Percentiles rank a stretch among this genome's conserved stretches.
These are phyloP conservation scores for Hypsopygia costalis DNA, from an alignment of 2,888 invertebrate species.

Conservation along the genomic window DNA sequence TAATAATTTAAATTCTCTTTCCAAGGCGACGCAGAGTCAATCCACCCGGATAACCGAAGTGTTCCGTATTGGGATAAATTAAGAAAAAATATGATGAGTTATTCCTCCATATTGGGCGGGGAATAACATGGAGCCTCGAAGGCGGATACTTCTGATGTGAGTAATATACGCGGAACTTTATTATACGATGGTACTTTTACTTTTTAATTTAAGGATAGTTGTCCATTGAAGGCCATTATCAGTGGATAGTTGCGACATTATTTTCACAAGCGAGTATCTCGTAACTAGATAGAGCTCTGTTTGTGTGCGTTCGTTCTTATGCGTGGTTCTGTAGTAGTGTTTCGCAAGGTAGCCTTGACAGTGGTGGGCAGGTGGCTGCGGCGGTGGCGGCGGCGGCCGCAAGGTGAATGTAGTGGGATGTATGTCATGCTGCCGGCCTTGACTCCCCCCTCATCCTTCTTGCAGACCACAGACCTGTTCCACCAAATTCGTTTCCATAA, in stretches of 20 bases:
- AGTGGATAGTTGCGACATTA: constrained; percentile 44
- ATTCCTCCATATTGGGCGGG: constrained; percentile 15
- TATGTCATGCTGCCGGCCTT: constrained; percentile 70
- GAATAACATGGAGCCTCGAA: constrained; percentile 17
- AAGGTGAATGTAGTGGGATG: constrained; percentile 75
- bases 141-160: background rate
- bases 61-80: constrained; percentile 24
- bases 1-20: constrained; percentile 14
- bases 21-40: constrained; percentile 39
- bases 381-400: constrained; percentile 48
- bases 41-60: constrained; percentile 34
- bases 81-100: constrained; percentile 19
- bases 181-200: constrained; percentile 19
- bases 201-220: constrained; percentile 26
- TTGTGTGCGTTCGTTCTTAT: constrained; percentile 23
- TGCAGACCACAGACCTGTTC: constrained; percentile 36
- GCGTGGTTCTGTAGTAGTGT: constrained; percentile 32
- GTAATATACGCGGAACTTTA: constrained; percentile 12
- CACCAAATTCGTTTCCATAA: background rate
- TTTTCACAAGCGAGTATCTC: constrained; percentile 49
- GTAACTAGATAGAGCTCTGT: constrained; percentile 29
- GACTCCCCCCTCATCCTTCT: constrained; percentile 62
- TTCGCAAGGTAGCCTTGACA: constrained; percentile 76
- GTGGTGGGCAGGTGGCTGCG: constrained; percentile 53
- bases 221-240: constrained; percentile 43